Evolutionary conservation across 2,113 vertebrate genomes (phyloP).

Genomic region (Corythoichthys haematopterus): DNA sequence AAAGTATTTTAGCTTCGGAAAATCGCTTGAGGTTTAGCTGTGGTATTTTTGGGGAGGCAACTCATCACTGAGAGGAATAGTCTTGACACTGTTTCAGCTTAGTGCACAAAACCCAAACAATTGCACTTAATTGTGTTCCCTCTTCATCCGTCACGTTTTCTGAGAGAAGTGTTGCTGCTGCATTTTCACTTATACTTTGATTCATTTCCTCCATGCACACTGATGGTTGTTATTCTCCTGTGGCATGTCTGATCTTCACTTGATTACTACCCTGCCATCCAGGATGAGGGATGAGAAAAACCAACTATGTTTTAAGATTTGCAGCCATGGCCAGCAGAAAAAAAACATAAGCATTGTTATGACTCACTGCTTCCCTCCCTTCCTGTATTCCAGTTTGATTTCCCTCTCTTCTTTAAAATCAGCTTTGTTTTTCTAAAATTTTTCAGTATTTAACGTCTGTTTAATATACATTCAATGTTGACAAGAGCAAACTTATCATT

Average conservation of each 20-base stretch:
- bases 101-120: constrained; percentile 26
- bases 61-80: constrained; percentile 2
- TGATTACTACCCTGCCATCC: constrained; percentile 65
- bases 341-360: constrained; percentile 51
- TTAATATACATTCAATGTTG: background rate
- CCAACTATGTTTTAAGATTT: constrained; percentile 31
- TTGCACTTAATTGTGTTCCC: background rate
- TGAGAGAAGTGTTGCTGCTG: constrained; percentile 7
- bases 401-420: background rate
- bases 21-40: constrained; percentile 25
- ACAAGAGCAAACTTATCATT: background rate
- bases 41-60: constrained; percentile 13
- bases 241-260: constrained; percentile 52
- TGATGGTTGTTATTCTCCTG: constrained; percentile 46
- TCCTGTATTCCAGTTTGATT: background rate
- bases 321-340: constrained; percentile 42
- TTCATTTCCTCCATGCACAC: constrained; percentile 49
- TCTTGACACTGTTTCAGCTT: background rate
- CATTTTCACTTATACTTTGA: constrained; percentile 38
- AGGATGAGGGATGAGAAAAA: constrained; percentile 53
- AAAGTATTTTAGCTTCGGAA: constrained; percentile 8
- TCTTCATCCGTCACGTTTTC: constrained; percentile 9
- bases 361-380: constrained; percentile 45
- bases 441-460: background rate
- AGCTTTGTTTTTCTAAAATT: background rate